A percentile compares a stretch with the other conserved stretches of the same genome.
Conservation (phyloP, 1,140 invertebrate genomes). For the Copidosoma floridanum region DNA sequence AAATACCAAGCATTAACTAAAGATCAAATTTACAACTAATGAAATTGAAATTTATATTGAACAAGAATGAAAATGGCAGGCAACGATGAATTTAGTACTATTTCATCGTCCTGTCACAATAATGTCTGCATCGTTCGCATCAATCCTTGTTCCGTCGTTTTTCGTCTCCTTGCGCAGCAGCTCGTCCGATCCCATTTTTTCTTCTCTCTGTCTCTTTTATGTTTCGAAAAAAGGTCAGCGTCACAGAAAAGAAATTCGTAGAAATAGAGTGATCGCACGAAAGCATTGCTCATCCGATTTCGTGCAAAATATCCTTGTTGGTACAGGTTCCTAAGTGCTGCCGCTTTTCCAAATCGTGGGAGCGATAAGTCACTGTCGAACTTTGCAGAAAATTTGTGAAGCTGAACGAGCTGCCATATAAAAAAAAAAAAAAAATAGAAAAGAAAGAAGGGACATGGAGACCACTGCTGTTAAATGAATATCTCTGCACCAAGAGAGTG, state of each 20-base stretch:
- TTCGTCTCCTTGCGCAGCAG: not conserved
- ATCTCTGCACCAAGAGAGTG: no score
- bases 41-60: no score
- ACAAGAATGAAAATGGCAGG: no score
- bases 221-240: constrained; percentile 23
- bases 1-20: no score
- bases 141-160: not conserved
- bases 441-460: no score
- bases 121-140: not conserved
- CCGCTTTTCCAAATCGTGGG: constrained; percentile 34
- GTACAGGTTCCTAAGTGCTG: constrained; percentile 16
- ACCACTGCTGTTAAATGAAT: no score
- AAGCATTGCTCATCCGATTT: constrained; percentile 34
- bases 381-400: constrained; percentile 31
- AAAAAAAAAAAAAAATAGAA: constrained; percentile 15
- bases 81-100: no score
- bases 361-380: constrained; percentile 38
- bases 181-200: not conserved
- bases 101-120: no score
- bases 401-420: not conserved
- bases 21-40: no score
- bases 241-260: no score
- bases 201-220: not conserved
- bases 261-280: no score
- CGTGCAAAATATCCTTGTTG: constrained; percentile 29